Evolutionary conservation across 2,888 invertebrate species (phyloP).

Genomic region (Zele albiditarsus): DNA sequence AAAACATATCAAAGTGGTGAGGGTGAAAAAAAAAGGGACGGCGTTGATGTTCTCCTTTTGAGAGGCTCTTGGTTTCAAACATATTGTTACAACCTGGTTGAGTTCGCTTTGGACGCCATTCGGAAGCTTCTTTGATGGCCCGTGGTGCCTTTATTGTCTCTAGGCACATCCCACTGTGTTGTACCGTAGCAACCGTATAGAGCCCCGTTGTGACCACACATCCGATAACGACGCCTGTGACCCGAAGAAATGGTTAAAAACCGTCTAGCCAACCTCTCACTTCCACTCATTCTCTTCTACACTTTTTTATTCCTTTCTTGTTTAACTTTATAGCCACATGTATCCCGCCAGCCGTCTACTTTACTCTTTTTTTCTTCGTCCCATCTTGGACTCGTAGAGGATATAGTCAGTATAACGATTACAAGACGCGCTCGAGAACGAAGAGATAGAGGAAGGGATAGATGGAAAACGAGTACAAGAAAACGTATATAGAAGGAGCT

Average conservation of each 20-base stretch:
- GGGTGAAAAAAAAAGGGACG: conserved; percentile 5
- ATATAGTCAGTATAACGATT: conserved; percentile 42
- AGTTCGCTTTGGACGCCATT: conserved; percentile 66
- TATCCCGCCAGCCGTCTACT: conserved; percentile 26
- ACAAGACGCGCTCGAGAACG: conserved; percentile 38
- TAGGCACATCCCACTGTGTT: conserved; percentile 55
- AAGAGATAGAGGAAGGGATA: conserved; percentile 1
- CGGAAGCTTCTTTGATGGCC: conserved; percentile 70
- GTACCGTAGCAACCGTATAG: conserved; percentile 44
- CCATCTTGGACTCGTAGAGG: conserved; percentile 20
- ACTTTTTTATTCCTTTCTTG: conserved; percentile 41
- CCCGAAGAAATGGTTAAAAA: conserved; percentile 66
- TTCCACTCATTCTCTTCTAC: conserved; percentile 5
- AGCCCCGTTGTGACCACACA: conserved; percentile 66
- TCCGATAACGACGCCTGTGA: conserved; percentile 63
- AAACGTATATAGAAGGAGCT: conserved; percentile 52
- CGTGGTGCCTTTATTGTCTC: conserved; percentile 69
- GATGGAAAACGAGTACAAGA: conserved; percentile 41
- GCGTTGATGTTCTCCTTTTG: conserved; percentile 12
- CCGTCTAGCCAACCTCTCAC: conserved; percentile 41
- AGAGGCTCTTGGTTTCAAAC: conserved; percentile 42
- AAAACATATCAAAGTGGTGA: not conserved
- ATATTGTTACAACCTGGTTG: conserved; percentile 60
- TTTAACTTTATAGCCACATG: conserved; percentile 51
- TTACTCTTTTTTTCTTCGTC: conserved; percentile 35